A percentile compares a stretch with the other conserved stretches of the same genome.
Evolutionary conservation across 2,888 invertebrate species (phyloP).

Genomic region (Patella depressa): DNA sequence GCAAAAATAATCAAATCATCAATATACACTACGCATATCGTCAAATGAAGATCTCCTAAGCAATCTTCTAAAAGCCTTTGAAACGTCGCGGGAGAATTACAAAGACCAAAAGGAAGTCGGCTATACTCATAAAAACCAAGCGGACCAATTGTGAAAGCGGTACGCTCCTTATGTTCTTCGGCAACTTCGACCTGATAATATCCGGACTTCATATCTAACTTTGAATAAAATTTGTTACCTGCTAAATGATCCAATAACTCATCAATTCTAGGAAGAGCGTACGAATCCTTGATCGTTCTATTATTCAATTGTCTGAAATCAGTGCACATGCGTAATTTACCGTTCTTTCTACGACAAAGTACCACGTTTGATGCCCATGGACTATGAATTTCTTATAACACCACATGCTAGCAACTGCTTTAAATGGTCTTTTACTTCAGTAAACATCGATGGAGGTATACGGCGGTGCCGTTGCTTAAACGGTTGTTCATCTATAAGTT

Average conservation of each 20-base stretch:
- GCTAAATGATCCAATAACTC: neutral
- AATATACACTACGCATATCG: neutral
- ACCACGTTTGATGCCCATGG: neutral
- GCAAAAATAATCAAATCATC: constrained; percentile 6
- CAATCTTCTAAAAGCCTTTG: neutral
- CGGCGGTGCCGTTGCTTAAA: no score
- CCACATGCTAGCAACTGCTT: neutral
- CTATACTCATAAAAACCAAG: neutral
- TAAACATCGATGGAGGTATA: neutral
- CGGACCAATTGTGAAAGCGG: neutral
- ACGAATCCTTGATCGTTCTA: neutral
- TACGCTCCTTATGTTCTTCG: neutral
- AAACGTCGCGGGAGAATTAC: neutral
- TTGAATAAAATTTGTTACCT: neutral
- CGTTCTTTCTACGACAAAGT: neutral
- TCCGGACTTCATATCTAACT: neutral
- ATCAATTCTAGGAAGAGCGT: neutral
- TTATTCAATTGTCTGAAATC: neutral
- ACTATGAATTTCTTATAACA: neutral
- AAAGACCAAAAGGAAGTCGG: neutral
- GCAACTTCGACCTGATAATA: neutral
- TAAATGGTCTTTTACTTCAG: neutral
- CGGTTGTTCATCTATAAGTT: constrained; percentile 1
- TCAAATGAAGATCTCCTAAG: constrained; percentile 1
- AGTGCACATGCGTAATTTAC: neutral